phyloP scores from a whole-genome alignment of 2,113 vertebrate genomes.

The Macroglossus sobrinus region DNA sequence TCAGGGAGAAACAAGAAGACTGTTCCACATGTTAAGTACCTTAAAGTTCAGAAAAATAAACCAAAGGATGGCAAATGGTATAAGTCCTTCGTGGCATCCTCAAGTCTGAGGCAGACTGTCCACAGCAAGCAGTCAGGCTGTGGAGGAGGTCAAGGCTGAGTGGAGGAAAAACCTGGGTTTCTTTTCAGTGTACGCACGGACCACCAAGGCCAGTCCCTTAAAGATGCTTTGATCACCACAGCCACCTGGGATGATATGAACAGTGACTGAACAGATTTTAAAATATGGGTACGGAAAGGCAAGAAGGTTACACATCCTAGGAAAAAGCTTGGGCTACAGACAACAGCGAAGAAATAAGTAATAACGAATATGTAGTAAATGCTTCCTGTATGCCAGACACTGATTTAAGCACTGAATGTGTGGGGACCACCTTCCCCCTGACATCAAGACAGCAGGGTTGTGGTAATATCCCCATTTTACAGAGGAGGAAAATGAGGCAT shows the following conservation, averaged over 20 bases:
- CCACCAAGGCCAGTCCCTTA: not conserved
- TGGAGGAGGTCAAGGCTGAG: not conserved
- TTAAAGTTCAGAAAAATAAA: not conserved
- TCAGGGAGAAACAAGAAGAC: not conserved
- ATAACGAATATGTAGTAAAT: not conserved
- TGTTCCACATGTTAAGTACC: not conserved
- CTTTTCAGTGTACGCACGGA: fast-evolving
- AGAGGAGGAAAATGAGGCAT: not conserved
- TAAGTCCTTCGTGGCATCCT: not conserved
- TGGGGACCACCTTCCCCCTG: not conserved
- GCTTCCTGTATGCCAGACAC: not conserved
- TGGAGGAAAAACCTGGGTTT: too few species aligned
- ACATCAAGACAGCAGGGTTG: fast-evolving
- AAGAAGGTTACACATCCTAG: not conserved
- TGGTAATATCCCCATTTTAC: not conserved
- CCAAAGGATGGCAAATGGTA: not conserved
- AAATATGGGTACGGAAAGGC: not conserved
- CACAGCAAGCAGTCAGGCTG: fast-evolving
- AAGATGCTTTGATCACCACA: not conserved
- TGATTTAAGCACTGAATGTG: fast-evolving
- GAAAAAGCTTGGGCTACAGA: not conserved
- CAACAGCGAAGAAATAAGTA: not conserved
- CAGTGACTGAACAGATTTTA: not conserved
- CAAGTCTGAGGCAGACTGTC: not conserved
- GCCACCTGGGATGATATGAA: not conserved